Evolutionary conservation across 2,113 vertebrate genomes (phyloP).

Genomic region (Capricornis sumatraensis): DNA sequence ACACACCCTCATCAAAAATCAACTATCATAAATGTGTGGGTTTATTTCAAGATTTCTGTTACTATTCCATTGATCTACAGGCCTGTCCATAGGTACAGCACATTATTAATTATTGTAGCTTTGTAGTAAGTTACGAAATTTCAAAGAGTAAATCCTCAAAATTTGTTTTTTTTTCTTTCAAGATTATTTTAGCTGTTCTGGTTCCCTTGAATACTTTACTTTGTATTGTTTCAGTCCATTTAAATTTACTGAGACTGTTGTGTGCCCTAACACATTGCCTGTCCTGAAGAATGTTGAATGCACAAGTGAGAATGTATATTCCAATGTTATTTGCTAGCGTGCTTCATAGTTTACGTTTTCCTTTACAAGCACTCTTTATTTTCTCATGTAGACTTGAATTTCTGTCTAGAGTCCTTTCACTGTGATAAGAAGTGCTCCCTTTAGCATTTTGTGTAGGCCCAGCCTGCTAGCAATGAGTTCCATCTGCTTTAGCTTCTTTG

Average conservation of each 20-base stretch:
- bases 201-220: neutral
- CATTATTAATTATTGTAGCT: neutral
- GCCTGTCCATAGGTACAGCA: neutral
- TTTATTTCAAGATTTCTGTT: neutral
- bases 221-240: neutral
- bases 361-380: neutral
- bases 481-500: neutral
- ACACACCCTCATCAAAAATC: neutral
- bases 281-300: neutral
- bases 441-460: neutral
- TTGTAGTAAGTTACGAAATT: neutral
- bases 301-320: neutral
- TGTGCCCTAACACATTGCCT: neutral
- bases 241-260: neutral
- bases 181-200: neutral
- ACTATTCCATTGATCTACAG: neutral
- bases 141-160: neutral
- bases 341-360: neutral
- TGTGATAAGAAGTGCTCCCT: neutral
- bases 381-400: neutral
- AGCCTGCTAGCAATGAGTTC: neutral
- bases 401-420: neutral
- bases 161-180: neutral
- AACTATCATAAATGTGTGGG: neutral
- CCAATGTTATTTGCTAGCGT: neutral